Conservation (phyloP, 1,140 invertebrate species). For the Leptinotarsa lineolata region DNA sequence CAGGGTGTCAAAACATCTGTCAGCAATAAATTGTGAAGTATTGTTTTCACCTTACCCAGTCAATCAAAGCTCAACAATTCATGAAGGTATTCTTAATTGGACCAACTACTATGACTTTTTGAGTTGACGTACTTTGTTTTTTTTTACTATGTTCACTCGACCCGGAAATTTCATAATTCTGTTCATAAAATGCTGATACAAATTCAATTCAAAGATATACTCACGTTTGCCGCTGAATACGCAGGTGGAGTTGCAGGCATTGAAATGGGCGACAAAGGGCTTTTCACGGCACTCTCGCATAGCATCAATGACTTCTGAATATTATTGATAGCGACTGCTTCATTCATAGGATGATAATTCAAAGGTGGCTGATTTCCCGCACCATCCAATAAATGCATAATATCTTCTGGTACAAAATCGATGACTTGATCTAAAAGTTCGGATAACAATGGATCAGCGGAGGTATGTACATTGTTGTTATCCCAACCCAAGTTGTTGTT, state of each 20-base stretch:
- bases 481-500: conserved; percentile 41
- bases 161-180: too few relatives aligned
- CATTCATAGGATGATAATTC: conserved; percentile 62
- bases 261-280: conserved; percentile 66
- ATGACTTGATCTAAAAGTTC: conserved; percentile 84
- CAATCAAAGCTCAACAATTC: too few relatives aligned
- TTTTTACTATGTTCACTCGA: too few relatives aligned
- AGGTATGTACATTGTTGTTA: conserved; percentile 54
- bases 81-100: too few relatives aligned
- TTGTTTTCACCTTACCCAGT: too few relatives aligned
- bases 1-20: too few relatives aligned
- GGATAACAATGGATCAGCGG: conserved; percentile 74
- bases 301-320: conserved; percentile 92
- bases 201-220: conserved; percentile 37
- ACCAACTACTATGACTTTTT: too few relatives aligned
- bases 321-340: conserved; percentile 83
- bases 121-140: too few relatives aligned
- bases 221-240: conserved; percentile 68
- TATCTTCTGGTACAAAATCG: conserved; percentile 71
- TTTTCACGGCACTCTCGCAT: conserved; percentile 67
- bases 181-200: too few relatives aligned
- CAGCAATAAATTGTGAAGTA: too few relatives aligned
- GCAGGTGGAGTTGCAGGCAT: conserved; percentile 64
- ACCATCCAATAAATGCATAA: conserved; percentile 59
- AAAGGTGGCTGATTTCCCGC: conserved; percentile 54